Percentiles rank a stretch among this genome's conserved stretches.
These are phyloP conservation scores for Gallinago nigripennis DNA, from an alignment of 2,797 vertebrate genomes.

Conservation along the genomic window DNA sequence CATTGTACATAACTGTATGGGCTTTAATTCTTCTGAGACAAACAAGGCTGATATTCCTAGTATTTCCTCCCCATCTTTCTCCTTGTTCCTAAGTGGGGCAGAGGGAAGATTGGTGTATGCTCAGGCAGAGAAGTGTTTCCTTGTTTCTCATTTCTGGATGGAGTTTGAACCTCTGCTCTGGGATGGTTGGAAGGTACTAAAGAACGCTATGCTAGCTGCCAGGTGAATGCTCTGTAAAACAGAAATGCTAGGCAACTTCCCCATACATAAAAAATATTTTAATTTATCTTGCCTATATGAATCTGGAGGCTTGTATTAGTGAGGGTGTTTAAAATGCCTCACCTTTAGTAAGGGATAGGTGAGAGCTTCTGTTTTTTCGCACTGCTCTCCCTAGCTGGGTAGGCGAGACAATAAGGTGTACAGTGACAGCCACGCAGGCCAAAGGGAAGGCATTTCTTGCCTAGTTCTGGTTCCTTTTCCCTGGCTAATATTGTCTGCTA, in stretches of 20 bases:
- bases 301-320: neutral
- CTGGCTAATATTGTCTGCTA: neutral
- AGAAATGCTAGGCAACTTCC: accelerated
- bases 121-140: neutral
- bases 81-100: accelerated
- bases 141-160: neutral
- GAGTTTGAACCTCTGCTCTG: neutral
- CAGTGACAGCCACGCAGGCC: neutral
- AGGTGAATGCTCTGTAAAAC: neutral
- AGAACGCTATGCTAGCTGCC: accelerated
- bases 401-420: neutral
- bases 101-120: accelerated
- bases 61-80: accelerated
- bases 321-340: neutral
- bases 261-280: neutral
- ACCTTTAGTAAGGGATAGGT: accelerated
- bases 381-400: neutral
- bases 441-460: neutral
- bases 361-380: neutral
- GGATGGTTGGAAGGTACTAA: neutral
- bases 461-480: neutral
- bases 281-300: accelerated
- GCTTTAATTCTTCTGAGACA: neutral
- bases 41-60: neutral
- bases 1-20: neutral